A percentile compares a stretch with the other conserved stretches of the same genome.
These are phyloP conservation scores for Scatophagus argus DNA, from an alignment of 2,113 vertebrate genomes.

Conservation along the genomic window DNA sequence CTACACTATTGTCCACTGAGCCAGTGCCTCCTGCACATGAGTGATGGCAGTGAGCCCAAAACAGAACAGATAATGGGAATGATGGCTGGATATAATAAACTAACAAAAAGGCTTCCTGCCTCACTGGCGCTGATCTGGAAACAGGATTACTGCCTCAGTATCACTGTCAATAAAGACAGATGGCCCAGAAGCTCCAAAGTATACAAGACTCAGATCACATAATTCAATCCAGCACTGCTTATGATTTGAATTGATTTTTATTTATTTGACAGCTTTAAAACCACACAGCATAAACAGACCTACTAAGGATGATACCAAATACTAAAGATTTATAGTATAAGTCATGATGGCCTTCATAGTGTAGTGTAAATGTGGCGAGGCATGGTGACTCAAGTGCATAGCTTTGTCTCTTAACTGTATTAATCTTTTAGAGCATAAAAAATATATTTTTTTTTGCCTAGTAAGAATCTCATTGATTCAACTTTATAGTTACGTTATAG, in stretches of 20 bases:
- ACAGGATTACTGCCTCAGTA: constrained; percentile 59
- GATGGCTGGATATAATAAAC: constrained; percentile 61
- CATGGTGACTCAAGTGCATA: background rate
- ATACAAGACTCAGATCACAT: constrained; percentile 49
- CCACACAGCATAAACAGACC: constrained; percentile 38
- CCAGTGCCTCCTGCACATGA: constrained; percentile 20
- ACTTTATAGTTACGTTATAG: background rate
- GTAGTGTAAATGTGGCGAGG: background rate
- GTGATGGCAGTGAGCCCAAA: constrained; percentile 43
- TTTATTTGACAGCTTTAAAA: constrained; percentile 53
- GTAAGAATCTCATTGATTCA: background rate
- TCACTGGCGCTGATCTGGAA: constrained; percentile 58
- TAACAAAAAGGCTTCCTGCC: constrained; percentile 45
- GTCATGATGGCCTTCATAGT: background rate
- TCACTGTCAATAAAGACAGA: constrained; percentile 73
- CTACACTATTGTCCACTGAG: constrained; percentile 27
- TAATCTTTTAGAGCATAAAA: background rate
- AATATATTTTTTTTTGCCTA: too few species aligned
- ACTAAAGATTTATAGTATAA: too few species aligned
- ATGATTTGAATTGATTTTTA: constrained; percentile 47
- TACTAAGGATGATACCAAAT: constrained; percentile 12
- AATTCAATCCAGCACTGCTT: constrained; percentile 42
- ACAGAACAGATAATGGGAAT: constrained; percentile 53
- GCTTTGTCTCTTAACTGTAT: background rate
- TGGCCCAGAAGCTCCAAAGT: constrained; percentile 42